Percentiles rank a stretch among this genome's conserved stretches.
These are phyloP conservation scores for Tuta absoluta DNA, from an alignment of 2,888 invertebrate genomes.

Conservation along the genomic window DNA sequence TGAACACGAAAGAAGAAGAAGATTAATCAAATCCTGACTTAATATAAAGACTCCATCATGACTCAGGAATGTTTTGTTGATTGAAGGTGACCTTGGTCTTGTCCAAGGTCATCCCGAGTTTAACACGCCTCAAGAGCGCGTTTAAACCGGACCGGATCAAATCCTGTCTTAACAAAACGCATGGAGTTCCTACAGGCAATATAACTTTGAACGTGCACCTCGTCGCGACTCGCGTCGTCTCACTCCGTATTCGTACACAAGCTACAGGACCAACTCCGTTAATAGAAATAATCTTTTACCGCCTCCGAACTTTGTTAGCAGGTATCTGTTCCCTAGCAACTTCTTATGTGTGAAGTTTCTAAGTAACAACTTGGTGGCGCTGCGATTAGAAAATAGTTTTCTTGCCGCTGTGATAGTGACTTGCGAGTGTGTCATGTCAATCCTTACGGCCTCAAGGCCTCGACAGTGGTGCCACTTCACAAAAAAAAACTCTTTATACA, in stretches of 20 bases:
- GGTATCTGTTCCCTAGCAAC: constrained; percentile 7
- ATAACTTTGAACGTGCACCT: constrained; percentile 26
- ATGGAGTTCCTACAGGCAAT: constrained; percentile 26
- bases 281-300: constrained; percentile 30
- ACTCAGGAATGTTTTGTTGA: no score
- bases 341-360: background rate
- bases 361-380: background rate
- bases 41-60: no score
- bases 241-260: constrained; percentile 22
- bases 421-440: no score
- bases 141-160: no score
- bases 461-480: no score
- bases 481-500: no score
- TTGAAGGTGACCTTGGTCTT: no score
- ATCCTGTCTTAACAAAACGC: background rate
- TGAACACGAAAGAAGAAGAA: no score
- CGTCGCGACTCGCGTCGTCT: constrained; percentile 15
- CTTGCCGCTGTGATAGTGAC: background rate
- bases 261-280: constrained; percentile 25
- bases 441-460: no score
- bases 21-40: no score
- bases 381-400: background rate
- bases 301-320: constrained; percentile 18
- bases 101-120: no score
- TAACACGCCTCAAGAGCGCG: no score